Conservation (phyloP, 1,140 invertebrate species). For the Brachionus paranguensis region DNA sequence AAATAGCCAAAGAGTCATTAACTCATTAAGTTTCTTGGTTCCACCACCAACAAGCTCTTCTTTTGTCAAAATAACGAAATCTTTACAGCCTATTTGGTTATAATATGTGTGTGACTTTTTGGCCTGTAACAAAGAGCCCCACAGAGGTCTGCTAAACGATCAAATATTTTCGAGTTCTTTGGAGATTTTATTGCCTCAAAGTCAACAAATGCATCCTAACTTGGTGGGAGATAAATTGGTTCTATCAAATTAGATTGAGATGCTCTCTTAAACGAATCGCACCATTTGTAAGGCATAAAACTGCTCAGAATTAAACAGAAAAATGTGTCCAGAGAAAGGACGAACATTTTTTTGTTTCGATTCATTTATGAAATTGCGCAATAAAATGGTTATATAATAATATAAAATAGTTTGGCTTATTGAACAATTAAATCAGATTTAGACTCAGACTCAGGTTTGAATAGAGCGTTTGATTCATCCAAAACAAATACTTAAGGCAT, state of each 20-base stretch:
- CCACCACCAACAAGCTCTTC: background rate
- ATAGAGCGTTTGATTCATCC: background rate
- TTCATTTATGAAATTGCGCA: background rate
- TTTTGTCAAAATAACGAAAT: background rate
- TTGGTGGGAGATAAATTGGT: background rate
- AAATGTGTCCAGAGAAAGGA: background rate
- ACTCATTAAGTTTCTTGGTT: background rate
- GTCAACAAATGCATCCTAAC: background rate
- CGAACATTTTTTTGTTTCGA: background rate
- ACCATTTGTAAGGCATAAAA: background rate
- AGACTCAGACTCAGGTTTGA: background rate
- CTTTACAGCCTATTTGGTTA: background rate
- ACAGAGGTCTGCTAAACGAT: background rate
- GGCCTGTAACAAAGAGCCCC: background rate
- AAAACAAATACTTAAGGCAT: slow-evolving; percentile 1
- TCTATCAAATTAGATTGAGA: background rate
- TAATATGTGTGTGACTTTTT: background rate
- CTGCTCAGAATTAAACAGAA: background rate
- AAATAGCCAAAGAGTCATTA: background rate
- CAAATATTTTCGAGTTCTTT: background rate
- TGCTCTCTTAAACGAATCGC: background rate
- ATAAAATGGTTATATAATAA: too few species aligned
- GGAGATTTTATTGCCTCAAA: background rate
- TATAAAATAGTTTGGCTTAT: background rate
- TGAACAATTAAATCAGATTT: background rate